Evolutionary conservation across 1,140 invertebrate species (phyloP).

Genomic region (Potamilus streckersoni): DNA sequence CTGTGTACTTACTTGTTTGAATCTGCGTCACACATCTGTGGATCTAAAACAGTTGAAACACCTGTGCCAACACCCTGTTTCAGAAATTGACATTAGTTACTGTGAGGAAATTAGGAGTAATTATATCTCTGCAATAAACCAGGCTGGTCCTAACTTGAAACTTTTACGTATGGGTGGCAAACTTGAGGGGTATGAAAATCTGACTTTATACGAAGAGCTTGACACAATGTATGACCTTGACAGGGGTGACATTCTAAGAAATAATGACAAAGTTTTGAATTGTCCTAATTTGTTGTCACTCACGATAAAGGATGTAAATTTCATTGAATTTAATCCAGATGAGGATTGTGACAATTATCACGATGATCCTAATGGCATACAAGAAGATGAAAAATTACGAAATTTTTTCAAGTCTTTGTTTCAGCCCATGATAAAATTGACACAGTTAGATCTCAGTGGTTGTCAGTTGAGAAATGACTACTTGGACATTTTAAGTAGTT

Average conservation of each 20-base stretch:
- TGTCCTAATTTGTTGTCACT: no score
- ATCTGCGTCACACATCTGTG: slow-evolving; percentile 26
- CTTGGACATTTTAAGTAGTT: no score
- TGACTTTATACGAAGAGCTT: slow-evolving; percentile 4
- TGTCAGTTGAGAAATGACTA: slow-evolving; percentile 10
- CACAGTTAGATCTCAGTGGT: slow-evolving; percentile 27
- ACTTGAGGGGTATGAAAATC: slow-evolving; percentile 18
- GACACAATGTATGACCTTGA: no score
- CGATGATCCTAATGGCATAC: no score
- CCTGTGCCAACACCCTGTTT: slow-evolving; percentile 24
- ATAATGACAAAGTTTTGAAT: no score
- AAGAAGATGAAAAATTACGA: no score
- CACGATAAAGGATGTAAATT: no score
- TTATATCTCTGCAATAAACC: slow-evolving; percentile 20
- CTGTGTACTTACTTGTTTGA: slow-evolving; percentile 18
- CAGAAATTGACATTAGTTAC: slow-evolving; percentile 23
- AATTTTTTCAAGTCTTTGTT: slow-evolving; percentile 1
- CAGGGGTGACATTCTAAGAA: no score
- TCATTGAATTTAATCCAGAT: no score
- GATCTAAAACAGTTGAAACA: slow-evolving; percentile 15
- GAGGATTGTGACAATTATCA: no score
- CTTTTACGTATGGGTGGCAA: slow-evolving; percentile 22
- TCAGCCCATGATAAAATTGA: slow-evolving; percentile 25
- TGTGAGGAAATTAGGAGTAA: slow-evolving; percentile 22
- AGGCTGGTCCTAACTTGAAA: slow-evolving; percentile 18